Percentiles rank a stretch among this genome's conserved stretches.
phyloP scores from a whole-genome alignment of 2,797 vertebrate genomes.

The Parambassis ranga region DNA sequence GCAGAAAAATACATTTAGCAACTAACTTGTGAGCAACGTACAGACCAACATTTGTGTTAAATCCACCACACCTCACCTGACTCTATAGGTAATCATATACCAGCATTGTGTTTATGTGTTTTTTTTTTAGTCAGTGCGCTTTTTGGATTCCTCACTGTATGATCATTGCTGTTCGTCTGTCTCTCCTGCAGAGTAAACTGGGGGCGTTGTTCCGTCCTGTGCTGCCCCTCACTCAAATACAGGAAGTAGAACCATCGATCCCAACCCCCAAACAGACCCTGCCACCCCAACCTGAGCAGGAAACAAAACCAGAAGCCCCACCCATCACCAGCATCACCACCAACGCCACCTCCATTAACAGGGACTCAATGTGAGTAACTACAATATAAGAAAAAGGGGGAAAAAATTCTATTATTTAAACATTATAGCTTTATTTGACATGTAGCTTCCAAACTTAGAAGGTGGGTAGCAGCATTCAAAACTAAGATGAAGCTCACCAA shows the following conservation, averaged over 20 bases:
- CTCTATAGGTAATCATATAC: too few relatives aligned
- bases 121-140: background rate
- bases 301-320: conserved; percentile 25
- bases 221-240: conserved; percentile 83
- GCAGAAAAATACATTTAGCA: too few relatives aligned
- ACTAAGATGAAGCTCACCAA: too few relatives aligned
- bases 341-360: conserved; percentile 64
- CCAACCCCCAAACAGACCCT: conserved; percentile 68
- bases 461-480: too few relatives aligned
- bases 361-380: conserved; percentile 85
- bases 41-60: too few relatives aligned
- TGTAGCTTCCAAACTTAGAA: too few relatives aligned
- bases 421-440: too few relatives aligned
- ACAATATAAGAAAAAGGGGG: too few relatives aligned
- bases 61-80: too few relatives aligned
- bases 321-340: conserved; percentile 59
- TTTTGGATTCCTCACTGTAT: background rate
- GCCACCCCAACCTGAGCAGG: conserved; percentile 40
- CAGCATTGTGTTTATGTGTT: too few relatives aligned
- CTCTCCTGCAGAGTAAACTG: conserved; percentile 79
- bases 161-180: background rate
- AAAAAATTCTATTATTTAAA: too few relatives aligned
- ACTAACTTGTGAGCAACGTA: too few relatives aligned
- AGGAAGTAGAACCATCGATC: conserved; percentile 79
- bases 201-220: conserved; percentile 78